phyloP scores from a whole-genome alignment of 2,797 vertebrate genomes.

The Gallinago stenura region DNA sequence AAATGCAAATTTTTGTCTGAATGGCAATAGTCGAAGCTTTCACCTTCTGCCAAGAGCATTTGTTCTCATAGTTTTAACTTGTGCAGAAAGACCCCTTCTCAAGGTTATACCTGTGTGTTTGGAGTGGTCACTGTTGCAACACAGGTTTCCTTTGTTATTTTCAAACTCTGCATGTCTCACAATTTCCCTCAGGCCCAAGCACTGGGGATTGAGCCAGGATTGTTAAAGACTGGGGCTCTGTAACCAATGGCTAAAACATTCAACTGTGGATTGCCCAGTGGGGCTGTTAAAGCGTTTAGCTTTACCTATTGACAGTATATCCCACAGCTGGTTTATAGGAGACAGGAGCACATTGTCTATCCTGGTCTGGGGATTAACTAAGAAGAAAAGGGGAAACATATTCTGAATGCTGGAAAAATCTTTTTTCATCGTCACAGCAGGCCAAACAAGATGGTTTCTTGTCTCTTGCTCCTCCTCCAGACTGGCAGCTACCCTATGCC shows the following conservation, averaged over 20 bases:
- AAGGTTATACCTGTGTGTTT: not conserved
- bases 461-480: not conserved
- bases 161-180: not conserved
- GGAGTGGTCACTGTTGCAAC: not conserved
- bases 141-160: not conserved
- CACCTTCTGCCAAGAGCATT: not conserved
- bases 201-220: not conserved
- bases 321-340: not conserved
- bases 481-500: not conserved
- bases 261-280: not conserved
- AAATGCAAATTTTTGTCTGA: not conserved
- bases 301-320: not conserved
- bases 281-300: not conserved
- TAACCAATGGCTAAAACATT: not conserved
- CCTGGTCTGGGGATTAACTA: not conserved
- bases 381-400: not conserved
- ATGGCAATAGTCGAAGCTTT: not conserved
- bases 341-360: not conserved
- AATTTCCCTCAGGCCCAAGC: not conserved
- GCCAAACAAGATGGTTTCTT: not conserved
- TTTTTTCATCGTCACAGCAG: not conserved
- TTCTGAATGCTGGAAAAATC: not conserved
- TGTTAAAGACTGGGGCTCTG: not conserved
- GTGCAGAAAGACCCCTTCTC: not conserved
- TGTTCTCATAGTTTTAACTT: not conserved